Evolutionary conservation across 2,113 vertebrate genomes (phyloP).

Genomic region (Myiopsitta monachus): DNA sequence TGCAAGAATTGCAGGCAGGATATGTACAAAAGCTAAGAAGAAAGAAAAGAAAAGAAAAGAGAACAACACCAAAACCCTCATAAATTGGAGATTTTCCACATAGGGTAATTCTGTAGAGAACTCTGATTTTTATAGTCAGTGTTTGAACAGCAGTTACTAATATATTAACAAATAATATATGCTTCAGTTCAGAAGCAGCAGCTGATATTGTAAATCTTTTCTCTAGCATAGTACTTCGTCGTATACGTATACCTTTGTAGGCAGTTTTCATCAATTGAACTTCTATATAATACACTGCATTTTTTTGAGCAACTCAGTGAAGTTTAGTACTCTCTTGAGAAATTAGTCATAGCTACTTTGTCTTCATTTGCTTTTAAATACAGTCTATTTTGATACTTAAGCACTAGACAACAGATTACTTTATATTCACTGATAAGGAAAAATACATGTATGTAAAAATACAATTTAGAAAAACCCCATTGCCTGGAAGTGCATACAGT

Average conservation of each 20-base stretch:
- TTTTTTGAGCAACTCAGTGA: neutral
- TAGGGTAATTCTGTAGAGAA: neutral
- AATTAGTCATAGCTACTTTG: conserved; percentile 39
- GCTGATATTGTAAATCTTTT: neutral
- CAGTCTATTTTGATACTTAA: conserved; percentile 7
- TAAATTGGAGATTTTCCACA: neutral
- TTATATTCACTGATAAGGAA: conserved; percentile 1
- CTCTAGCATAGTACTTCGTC: neutral
- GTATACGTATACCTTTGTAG: neutral
- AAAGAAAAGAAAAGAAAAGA: neutral
- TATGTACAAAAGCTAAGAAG: neutral
- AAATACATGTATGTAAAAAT: neutral
- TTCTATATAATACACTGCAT: neutral
- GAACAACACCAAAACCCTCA: neutral
- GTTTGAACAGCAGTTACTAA: neutral
- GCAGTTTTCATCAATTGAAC: neutral
- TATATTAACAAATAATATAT: neutral
- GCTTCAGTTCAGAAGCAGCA: neutral
- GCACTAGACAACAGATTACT: neutral
- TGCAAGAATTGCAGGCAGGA: neutral
- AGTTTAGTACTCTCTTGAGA: neutral
- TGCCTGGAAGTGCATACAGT: neutral
- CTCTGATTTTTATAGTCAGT: neutral
- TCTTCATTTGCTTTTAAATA: conserved; percentile 46
- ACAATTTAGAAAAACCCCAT: neutral